Percentiles rank a stretch among this genome's conserved stretches.
Evolutionary conservation across 2,888 invertebrate species (phyloP).

Genomic region (Lasioglossum marginatum): DNA sequence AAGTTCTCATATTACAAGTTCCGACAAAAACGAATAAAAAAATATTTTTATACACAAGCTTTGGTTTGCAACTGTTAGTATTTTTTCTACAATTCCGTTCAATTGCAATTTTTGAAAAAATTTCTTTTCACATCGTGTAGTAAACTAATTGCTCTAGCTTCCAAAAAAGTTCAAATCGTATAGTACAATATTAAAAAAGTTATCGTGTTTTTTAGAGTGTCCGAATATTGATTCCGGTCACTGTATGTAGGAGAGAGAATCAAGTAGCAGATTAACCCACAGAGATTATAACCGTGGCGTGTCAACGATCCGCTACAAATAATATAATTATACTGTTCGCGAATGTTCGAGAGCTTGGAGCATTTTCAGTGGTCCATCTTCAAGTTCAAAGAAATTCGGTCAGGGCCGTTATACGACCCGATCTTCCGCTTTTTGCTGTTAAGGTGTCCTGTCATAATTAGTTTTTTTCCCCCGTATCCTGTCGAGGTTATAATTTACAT

Average conservation of each 20-base stretch:
- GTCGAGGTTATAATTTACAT: slow-evolving; percentile 57
- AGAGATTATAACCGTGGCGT: not conserved
- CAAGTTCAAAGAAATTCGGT: slow-evolving; percentile 59
- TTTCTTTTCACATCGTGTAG: too few relatives aligned
- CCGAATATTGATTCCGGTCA: too few relatives aligned
- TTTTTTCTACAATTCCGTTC: too few relatives aligned
- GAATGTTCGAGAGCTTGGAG: slow-evolving; percentile 11
- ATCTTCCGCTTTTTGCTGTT: slow-evolving; percentile 59
- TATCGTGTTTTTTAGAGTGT: too few relatives aligned
- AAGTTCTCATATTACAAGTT: not conserved
- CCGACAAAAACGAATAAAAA: not conserved
- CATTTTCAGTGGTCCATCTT: slow-evolving; percentile 21
- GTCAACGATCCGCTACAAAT: not conserved
- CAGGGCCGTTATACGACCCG: slow-evolving; percentile 54
- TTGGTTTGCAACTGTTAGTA: too few relatives aligned
- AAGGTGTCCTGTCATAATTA: slow-evolving; percentile 54
- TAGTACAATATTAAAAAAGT: too few relatives aligned
- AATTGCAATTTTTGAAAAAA: too few relatives aligned
- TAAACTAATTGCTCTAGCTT: too few relatives aligned
- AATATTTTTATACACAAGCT: not conserved
- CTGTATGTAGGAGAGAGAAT: not conserved
- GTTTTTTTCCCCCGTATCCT: slow-evolving; percentile 17
- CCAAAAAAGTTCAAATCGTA: too few relatives aligned
- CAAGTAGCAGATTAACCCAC: not conserved
- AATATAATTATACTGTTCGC: not conserved